phyloP scores from a whole-genome alignment of 2,797 vertebrate genomes.

The Hoplostethus mediterraneus region DNA sequence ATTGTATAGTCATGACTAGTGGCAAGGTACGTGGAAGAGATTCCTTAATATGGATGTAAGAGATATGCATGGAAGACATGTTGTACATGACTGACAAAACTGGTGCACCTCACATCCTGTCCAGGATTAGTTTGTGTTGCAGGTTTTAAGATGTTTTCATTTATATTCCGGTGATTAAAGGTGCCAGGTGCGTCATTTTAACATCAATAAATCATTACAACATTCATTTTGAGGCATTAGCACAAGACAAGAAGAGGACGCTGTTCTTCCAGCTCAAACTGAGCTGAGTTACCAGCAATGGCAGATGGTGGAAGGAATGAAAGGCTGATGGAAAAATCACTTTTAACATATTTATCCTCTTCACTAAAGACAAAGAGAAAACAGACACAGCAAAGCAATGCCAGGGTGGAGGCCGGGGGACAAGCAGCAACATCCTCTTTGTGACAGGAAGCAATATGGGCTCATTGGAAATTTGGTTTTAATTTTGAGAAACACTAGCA shows the following conservation, averaged over 20 bases:
- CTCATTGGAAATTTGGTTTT: neutral
- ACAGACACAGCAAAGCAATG: too few relatives aligned
- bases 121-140: too few relatives aligned
- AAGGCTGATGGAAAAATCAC: slow-evolving; percentile 16
- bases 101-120: neutral
- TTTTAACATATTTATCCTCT: slow-evolving; percentile 31
- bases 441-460: neutral
- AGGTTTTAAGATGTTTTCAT: too few relatives aligned
- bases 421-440: slow-evolving; percentile 1
- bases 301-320: slow-evolving; percentile 3
- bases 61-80: slow-evolving; percentile 56
- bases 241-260: slow-evolving; percentile 9
- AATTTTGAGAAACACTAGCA: too few relatives aligned
- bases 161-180: slow-evolving; percentile 12
- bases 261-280: neutral
- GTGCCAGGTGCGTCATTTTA: too few relatives aligned
- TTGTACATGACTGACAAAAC: slow-evolving; percentile 40
- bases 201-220: too few relatives aligned
- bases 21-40: slow-evolving; percentile 57
- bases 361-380: too few relatives aligned
- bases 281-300: neutral
- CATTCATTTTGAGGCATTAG: too few relatives aligned
- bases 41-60: slow-evolving; percentile 61
- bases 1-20: slow-evolving; percentile 56
- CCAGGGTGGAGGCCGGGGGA: too few relatives aligned